Percentiles rank a stretch among this genome's conserved stretches.
Conservation (phyloP, 2,113 vertebrate species). For the Archilochus colubris region DNA sequence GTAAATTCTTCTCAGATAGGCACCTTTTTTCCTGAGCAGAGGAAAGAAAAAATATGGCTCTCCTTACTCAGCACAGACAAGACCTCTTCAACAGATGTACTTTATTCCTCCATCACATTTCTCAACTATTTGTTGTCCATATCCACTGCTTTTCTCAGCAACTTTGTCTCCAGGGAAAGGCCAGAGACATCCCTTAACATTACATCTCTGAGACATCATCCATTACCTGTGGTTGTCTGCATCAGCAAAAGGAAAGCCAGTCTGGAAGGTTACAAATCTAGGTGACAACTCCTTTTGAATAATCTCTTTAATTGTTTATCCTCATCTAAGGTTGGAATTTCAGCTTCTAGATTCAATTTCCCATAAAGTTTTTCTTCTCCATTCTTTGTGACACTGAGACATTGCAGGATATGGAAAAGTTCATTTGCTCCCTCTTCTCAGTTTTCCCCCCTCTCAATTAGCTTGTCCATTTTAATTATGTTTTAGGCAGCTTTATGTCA, state of each 20-base stretch:
- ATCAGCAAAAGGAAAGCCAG: background rate
- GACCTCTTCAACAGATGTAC: background rate
- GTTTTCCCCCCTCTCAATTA: background rate
- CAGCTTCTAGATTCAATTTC: background rate
- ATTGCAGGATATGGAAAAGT: background rate
- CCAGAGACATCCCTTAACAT: background rate
- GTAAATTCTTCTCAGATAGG: background rate
- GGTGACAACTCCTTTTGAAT: background rate
- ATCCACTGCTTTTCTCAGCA: background rate
- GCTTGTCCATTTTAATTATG: background rate
- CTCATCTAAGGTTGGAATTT: background rate
- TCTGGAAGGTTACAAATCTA: background rate
- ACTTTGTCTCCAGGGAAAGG: background rate
- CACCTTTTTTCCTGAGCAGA: fast-evolving
- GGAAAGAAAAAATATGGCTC: background rate
- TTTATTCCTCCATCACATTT: background rate
- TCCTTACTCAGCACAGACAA: background rate
- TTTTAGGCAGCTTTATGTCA: background rate
- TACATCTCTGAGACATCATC: background rate
- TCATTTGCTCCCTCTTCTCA: background rate
- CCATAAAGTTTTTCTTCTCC: background rate
- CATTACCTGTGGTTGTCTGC: background rate
- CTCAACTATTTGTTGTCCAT: background rate
- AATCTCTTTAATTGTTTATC: background rate
- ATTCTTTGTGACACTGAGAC: background rate